These are phyloP conservation scores for Poeciliopsis turneri DNA, from an alignment of 2,797 vertebrate genomes.

Conservation along the genomic window DNA sequence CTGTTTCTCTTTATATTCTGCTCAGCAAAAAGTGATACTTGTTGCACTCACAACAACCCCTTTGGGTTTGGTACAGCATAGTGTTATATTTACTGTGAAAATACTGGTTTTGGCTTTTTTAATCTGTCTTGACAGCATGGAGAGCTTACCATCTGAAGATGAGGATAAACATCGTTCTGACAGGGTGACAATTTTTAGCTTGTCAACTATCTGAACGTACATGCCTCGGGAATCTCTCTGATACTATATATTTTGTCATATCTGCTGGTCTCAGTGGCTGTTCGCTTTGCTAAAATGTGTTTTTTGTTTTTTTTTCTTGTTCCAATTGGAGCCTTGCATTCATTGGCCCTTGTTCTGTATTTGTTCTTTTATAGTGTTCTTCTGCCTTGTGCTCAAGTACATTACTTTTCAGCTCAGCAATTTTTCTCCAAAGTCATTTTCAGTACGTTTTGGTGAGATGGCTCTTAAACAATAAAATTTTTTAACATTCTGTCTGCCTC, in stretches of 20 bases:
- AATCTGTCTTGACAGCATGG: constrained; percentile 33
- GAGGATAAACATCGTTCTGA: constrained; percentile 14
- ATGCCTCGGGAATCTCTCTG: constrained; percentile 12
- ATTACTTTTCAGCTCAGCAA: neutral
- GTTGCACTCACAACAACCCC: constrained; percentile 7
- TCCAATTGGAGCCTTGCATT: constrained; percentile 8
- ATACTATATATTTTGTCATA: constrained; percentile 4
- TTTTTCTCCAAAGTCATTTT: constrained; percentile 1
- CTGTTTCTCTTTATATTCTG: constrained; percentile 5
- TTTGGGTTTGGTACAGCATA: neutral
- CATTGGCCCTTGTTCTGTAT: neutral
- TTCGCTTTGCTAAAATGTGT: neutral
- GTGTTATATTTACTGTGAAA: constrained; percentile 30
- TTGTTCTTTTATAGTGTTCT: neutral
- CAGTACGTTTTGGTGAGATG: neutral
- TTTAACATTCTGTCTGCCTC: constrained; percentile 8
- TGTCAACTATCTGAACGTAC: constrained; percentile 15
- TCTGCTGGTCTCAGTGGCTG: neutral
- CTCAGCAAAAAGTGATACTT: constrained; percentile 11
- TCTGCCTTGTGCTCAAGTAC: neutral
- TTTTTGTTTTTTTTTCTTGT: neutral
- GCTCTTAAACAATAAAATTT: constrained; percentile 26
- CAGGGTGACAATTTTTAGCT: constrained; percentile 18
- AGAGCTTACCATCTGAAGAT: constrained; percentile 26
- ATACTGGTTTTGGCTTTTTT: constrained; percentile 25